Base-by-base conservation (phyloP, 2,113 vertebrate species). In the Pteruthius melanotis region DNA sequence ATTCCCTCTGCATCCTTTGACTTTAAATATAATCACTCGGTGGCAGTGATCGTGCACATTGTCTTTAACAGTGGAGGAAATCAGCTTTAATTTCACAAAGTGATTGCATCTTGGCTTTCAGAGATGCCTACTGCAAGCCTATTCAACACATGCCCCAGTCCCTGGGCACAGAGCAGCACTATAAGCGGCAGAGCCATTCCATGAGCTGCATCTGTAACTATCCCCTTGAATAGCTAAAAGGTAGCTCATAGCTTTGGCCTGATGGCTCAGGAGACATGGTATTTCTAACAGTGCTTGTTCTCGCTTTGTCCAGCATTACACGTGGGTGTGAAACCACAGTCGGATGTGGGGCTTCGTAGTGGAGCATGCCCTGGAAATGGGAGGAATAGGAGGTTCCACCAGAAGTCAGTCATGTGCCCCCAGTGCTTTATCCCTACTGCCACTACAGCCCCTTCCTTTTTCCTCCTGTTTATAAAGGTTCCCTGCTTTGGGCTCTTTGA, bases 71-170 rank as follows among this genome's bases (percentile, higher is more conserved):
- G 72, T 86, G 89, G 87, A 83, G 83, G 56, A 95, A 96, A 97
- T 95, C 19, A 96, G 88, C 92, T 82, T 93, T 92, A 87, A 93
- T 96, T 93, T 94, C 87, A 83, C 72, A 23, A 86, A 95, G 79
- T 86, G 85, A 94, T 95, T 97, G 88, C 86, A 45, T 93, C 83
- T 97, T 96, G 92, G 93, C 94, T 92, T 93, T 89, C 86, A 87
- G 83, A 95, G 40, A 83, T 75, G 90, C 52, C 68, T 94, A 50
- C 11, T 83, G 75, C 53, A 91, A 87, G 30, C 1, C 54, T 83
- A 54, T 93, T 94, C 79, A 91, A 33, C 24, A 59, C 15, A 50
- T 27, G 5, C 23, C 44, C 23, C 65, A 33, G n/a, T 26, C 54
- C 23, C 68, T 53, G 71, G 59, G 76, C 37, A 54, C 68, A 66